Percentiles rank a stretch among this genome's conserved stretches.
These are phyloP conservation scores for Tineola bisselliella DNA, from an alignment of 2,888 invertebrate species.

Conservation along the genomic window DNA sequence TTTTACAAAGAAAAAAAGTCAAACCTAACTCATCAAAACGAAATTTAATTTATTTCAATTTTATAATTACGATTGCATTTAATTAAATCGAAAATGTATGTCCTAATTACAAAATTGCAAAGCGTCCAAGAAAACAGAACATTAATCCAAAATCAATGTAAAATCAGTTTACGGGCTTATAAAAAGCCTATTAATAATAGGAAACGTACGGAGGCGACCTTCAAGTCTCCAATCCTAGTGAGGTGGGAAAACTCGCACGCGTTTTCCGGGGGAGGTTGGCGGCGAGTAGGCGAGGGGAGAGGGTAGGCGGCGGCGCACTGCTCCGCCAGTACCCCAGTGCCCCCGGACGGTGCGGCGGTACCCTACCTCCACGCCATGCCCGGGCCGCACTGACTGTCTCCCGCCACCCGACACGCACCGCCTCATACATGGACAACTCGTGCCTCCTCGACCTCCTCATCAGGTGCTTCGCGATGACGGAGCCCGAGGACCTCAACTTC, in stretches of 20 bases:
- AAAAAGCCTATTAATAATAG: constrained; percentile 7
- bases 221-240: not conserved
- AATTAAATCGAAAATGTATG: too few relatives aligned
- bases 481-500: constrained; percentile 76
- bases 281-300: constrained; percentile 22
- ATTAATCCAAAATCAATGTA: not conserved
- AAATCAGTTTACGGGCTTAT: not conserved
- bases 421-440: constrained; percentile 67
- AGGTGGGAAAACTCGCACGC: constrained; percentile 50
- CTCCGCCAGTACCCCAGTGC: constrained; percentile 36
- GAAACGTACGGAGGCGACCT: not conserved
- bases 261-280: constrained; percentile 43
- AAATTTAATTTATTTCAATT: too few relatives aligned
- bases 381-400: constrained; percentile 28
- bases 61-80: too few relatives aligned
- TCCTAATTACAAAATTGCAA: too few relatives aligned
- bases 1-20: too few relatives aligned
- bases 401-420: constrained; percentile 46
- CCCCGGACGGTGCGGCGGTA: constrained; percentile 63
- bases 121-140: not conserved
- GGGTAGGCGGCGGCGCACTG: constrained; percentile 22
- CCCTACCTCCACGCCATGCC: constrained; percentile 58
- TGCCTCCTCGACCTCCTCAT: constrained; percentile 69
- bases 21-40: too few relatives aligned
- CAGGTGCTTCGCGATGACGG: constrained; percentile 70